These are phyloP conservation scores for Castor canadensis DNA, from an alignment of 2,113 vertebrate genomes.

Conservation along the genomic window DNA sequence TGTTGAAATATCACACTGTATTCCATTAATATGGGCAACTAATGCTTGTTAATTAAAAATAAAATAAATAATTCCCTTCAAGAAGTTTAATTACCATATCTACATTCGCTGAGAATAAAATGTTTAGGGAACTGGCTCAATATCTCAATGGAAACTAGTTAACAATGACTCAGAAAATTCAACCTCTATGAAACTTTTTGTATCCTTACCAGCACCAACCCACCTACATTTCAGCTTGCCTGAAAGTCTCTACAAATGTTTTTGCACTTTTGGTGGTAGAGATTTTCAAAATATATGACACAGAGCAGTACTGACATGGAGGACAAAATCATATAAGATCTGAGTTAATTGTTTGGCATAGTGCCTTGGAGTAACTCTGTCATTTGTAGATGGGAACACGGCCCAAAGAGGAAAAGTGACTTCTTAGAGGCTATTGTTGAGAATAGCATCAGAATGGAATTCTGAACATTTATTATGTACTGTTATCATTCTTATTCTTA, in stretches of 20 bases:
- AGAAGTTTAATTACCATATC: constrained; percentile 13
- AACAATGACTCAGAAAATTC: neutral
- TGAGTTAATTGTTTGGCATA: neutral
- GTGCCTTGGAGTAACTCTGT: neutral
- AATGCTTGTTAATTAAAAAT: too few relatives aligned
- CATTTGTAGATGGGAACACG: neutral
- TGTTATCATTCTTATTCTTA: neutral
- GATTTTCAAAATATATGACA: neutral
- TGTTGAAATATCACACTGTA: too few relatives aligned
- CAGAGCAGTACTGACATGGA: neutral
- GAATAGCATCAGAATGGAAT: neutral
- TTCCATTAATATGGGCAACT: too few relatives aligned
- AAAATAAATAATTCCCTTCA: neutral
- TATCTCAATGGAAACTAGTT: neutral
- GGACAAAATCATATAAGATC: neutral
- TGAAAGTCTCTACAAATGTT: neutral
- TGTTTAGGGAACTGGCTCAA: neutral
- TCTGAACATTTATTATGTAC: neutral
- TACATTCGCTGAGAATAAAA: neutral
- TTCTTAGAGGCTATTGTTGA: neutral
- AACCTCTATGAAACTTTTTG: neutral
- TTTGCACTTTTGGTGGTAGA: neutral
- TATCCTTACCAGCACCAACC: neutral
- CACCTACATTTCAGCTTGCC: neutral
- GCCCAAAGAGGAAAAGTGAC: neutral